phyloP scores from a whole-genome alignment of 1,140 invertebrate genomes.

The Tetranychus cinnabarinus region DNA sequence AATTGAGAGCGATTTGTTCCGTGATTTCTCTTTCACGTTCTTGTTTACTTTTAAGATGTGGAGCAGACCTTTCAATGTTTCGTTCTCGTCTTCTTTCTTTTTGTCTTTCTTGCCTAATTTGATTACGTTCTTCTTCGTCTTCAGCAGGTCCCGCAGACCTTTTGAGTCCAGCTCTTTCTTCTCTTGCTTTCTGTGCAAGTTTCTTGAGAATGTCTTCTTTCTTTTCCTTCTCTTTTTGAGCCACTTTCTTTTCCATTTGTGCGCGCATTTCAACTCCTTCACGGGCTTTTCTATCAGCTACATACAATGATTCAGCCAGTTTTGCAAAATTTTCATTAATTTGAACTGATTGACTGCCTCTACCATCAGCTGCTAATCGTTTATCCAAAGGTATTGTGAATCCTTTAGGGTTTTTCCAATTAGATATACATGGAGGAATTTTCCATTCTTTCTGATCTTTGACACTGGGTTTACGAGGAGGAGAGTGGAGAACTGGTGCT shows the following conservation, averaged over 20 bases:
- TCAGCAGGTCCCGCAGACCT: conserved; percentile 28
- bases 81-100: conserved; percentile 73
- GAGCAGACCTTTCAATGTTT: conserved; percentile 74
- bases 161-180: conserved; percentile 69
- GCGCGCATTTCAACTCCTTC: conserved; percentile 90
- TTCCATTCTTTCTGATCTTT: conserved; percentile 99
- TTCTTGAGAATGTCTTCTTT: conserved; percentile 83
- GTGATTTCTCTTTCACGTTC: conserved; percentile 89
- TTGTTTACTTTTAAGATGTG: conserved; percentile 73
- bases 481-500: conserved; percentile 87
- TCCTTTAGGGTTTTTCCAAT: conserved; percentile 98
- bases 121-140: conserved; percentile 64
- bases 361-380: conserved; percentile 85
- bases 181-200: conserved; percentile 80
- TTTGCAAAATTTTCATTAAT: conserved; percentile 99
- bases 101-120: conserved; percentile 64
- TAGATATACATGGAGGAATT: conserved; percentile 96
- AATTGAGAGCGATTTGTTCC: conserved; percentile 88
- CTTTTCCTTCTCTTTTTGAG: conserved; percentile 93
- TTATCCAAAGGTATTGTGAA: conserved; percentile 98
- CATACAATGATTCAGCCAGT: conserved; percentile 84
- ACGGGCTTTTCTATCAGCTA: conserved; percentile 78
- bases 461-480: conserved; percentile 84
- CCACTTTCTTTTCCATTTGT: conserved; percentile 82
- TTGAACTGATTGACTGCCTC: conserved; percentile 85